Evolutionary conservation across 2,888 invertebrate species (phyloP).

Genomic region (Hololepta plana): DNA sequence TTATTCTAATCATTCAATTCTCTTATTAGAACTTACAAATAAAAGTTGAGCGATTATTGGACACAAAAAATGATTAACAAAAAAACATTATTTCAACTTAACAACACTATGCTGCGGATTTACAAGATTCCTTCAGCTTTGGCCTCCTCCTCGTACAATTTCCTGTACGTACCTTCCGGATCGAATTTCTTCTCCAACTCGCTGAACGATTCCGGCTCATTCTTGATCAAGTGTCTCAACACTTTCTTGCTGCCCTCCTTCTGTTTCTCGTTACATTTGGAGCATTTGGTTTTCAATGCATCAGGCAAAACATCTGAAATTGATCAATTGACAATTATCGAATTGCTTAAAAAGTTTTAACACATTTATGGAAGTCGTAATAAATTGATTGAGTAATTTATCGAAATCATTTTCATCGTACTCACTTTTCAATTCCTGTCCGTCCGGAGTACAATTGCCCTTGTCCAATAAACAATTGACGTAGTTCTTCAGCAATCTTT

Average conservation of each 20-base stretch:
- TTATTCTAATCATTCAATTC: too few species aligned
- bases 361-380: slow-evolving; percentile 1
- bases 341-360: neutral
- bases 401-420: slow-evolving; percentile 9
- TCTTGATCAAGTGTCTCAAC: slow-evolving; percentile 43
- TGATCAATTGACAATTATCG: neutral
- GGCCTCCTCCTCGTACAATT: slow-evolving; percentile 42
- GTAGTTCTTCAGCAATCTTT: slow-evolving; percentile 33
- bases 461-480: slow-evolving; percentile 35
- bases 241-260: slow-evolving; percentile 42
- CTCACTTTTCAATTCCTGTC: slow-evolving; percentile 51
- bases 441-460: slow-evolving; percentile 51
- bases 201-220: slow-evolving; percentile 44
- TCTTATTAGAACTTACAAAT: too few species aligned
- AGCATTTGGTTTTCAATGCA: slow-evolving; percentile 46
- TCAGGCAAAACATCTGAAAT: slow-evolving; percentile 44
- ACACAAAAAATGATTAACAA: too few species aligned
- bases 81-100: too few species aligned
- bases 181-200: slow-evolving; percentile 50
- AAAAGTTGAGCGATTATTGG: too few species aligned
- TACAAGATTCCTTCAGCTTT: slow-evolving; percentile 17
- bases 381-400: slow-evolving; percentile 1
- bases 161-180: slow-evolving; percentile 42
- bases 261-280: slow-evolving; percentile 48
- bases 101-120: too few species aligned